A percentile compares a stretch with the other conserved stretches of the same genome.
Evolutionary conservation across 2,888 invertebrate species (phyloP).

Genomic region (Drosophila formosana): DNA sequence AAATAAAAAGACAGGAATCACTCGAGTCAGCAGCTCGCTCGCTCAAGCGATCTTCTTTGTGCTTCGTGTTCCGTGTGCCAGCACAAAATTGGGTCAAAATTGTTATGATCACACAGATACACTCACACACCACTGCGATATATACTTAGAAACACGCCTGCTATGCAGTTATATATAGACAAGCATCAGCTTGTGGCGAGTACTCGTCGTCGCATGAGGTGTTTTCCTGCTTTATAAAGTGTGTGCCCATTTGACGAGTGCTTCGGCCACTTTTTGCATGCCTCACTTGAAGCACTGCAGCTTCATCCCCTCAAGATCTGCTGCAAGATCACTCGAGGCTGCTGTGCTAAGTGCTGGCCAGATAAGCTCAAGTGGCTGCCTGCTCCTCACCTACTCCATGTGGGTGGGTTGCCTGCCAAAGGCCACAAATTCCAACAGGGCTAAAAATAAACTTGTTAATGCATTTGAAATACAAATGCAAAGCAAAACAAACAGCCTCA

Average conservation of each 20-base stretch:
- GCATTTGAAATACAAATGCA: slow-evolving; percentile 42
- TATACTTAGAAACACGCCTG: slow-evolving; percentile 38
- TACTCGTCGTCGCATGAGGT: slow-evolving; percentile 56
- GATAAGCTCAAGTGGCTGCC: slow-evolving; percentile 69
- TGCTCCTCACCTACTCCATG: slow-evolving; percentile 20
- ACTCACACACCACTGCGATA: slow-evolving; percentile 27
- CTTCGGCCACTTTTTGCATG: slow-evolving; percentile 66
- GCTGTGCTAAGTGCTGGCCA: slow-evolving; percentile 39
- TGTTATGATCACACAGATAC: slow-evolving; percentile 77
- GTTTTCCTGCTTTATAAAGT: slow-evolving; percentile 70
- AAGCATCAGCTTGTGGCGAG: slow-evolving; percentile 31
- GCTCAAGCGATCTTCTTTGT: slow-evolving; percentile 52
- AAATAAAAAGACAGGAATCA: slow-evolving; percentile 39
- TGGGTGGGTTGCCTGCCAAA: slow-evolving; percentile 45
- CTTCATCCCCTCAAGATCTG: background rate
- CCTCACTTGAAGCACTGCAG: slow-evolving; percentile 41
- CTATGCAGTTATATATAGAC: slow-evolving; percentile 71
- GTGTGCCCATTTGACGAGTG: slow-evolving; percentile 68
- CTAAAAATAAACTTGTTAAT: slow-evolving; percentile 63
- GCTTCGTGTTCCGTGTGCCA: slow-evolving; percentile 63
- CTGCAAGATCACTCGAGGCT: slow-evolving; percentile 33
- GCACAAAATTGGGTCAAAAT: slow-evolving; percentile 81
- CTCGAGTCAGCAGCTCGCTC: slow-evolving; percentile 22
- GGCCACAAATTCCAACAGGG: slow-evolving; percentile 43
- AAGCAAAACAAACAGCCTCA: slow-evolving; percentile 7